phyloP scores from a whole-genome alignment of 2,797 vertebrate species.

The Macrochelys suwanniensis region DNA sequence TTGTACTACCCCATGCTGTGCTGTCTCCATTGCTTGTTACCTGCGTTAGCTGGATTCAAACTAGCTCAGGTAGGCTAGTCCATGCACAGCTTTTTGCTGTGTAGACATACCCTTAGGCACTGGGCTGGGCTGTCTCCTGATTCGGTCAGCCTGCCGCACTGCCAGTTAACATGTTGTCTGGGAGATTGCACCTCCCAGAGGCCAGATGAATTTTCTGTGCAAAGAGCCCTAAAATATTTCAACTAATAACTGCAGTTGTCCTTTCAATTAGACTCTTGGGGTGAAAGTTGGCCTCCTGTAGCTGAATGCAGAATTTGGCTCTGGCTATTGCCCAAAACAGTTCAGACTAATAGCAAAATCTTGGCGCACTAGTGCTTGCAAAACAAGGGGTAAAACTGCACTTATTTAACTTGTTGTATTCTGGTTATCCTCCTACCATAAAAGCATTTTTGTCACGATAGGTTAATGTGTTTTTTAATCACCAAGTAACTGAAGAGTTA shows the following conservation, averaged over 20 bases:
- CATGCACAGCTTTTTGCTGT: neutral
- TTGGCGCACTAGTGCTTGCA: neutral
- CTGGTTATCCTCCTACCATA: neutral
- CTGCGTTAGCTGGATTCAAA: neutral
- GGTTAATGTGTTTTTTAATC: neutral
- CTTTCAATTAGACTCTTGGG: neutral
- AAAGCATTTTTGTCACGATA: neutral
- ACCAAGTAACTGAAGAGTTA: neutral
- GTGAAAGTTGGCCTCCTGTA: neutral
- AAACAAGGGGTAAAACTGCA: neutral
- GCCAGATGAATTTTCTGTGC: neutral
- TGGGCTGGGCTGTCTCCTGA: neutral
- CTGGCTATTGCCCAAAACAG: neutral
- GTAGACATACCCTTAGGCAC: neutral
- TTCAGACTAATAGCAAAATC: neutral
- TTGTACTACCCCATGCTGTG: neutral
- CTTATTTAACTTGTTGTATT: neutral
- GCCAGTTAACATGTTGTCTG: neutral
- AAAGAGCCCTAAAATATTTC: neutral
- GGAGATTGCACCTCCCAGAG: neutral
- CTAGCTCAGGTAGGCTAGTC: neutral
- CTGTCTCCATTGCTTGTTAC: neutral
- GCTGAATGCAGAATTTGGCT: neutral
- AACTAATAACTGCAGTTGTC: neutral
- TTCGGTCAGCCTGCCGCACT: neutral